Percentiles rank a stretch among this genome's conserved stretches.
These are phyloP conservation scores for Hyaena hyaena DNA, from an alignment of 2,113 vertebrate species.

Conservation along the genomic window DNA sequence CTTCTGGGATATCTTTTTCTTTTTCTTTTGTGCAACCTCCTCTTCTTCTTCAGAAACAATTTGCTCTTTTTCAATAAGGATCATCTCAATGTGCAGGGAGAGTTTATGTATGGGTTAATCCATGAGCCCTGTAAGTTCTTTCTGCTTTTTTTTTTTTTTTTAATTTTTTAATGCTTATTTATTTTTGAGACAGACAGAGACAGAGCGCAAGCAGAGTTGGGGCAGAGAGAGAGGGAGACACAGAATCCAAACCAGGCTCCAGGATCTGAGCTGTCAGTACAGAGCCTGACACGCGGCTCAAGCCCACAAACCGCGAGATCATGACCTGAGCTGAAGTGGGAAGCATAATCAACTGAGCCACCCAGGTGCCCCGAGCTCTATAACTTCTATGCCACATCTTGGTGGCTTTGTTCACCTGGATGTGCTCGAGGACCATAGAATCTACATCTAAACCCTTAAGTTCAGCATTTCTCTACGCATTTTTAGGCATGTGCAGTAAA, in stretches of 20 bases:
- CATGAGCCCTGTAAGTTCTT: not conserved
- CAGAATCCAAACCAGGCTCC: no score
- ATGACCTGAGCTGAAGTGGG: no score
- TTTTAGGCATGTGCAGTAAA: not conserved
- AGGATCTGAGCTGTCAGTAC: no score
- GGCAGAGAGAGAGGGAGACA: no score
- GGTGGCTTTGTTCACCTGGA: not conserved
- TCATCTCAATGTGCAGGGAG: not conserved
- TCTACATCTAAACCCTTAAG: not conserved
- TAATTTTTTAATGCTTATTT: no score
- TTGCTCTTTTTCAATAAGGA: not conserved
- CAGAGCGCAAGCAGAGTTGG: no score
- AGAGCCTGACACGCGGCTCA: no score
- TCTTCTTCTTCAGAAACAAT: not conserved
- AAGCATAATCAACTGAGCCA: no score
- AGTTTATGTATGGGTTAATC: not conserved
- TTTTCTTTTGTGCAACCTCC: not conserved
- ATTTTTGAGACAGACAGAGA: no score
- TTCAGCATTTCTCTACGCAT: not conserved
- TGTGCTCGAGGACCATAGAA: not conserved
- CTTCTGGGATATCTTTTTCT: not conserved
- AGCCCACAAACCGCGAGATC: no score
- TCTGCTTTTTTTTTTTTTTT: no score
- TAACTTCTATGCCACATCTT: not conserved
- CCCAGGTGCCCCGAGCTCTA: no score